A percentile compares a stretch with the other conserved stretches of the same genome.
Conservation (phyloP, 2,113 vertebrate species). For the Apistogramma diplotaenia region DNA sequence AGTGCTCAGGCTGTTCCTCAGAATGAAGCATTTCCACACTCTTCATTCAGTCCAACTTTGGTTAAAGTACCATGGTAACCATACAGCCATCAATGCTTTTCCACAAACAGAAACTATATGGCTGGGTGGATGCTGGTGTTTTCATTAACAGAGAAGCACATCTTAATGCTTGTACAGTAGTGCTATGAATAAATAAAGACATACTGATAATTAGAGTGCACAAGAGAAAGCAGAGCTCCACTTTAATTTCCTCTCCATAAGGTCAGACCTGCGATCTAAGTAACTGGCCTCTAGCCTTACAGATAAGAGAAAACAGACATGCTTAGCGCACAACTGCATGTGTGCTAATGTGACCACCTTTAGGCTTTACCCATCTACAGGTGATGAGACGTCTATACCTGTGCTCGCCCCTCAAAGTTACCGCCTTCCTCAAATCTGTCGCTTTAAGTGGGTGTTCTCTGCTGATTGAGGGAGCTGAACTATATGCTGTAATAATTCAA, state of each 20-base stretch:
- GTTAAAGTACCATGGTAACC: neutral
- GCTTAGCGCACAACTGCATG: neutral
- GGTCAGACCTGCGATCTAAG: neutral
- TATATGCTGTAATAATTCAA: too few species aligned
- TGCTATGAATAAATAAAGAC: neutral
- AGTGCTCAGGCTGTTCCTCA: neutral
- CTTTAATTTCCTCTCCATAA: conserved; percentile 41
- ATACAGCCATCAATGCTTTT: neutral
- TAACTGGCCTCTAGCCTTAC: neutral
- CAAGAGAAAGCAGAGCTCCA: conserved; percentile 4
- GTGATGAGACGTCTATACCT: neutral
- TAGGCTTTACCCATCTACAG: neutral
- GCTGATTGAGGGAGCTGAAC: too few species aligned
- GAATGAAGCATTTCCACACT: neutral
- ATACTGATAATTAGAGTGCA: neutral
- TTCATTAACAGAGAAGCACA: neutral
- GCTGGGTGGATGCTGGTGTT: neutral
- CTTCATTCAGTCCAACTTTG: neutral
- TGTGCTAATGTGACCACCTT: neutral
- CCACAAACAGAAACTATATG: neutral
- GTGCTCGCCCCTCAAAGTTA: neutral
- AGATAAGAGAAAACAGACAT: neutral
- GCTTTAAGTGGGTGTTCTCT: too few species aligned
- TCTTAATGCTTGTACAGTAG: neutral
- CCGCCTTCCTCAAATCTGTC: neutral